Evolutionary conservation across 2,888 invertebrate genomes (phyloP).

Genomic region (Leptopterna dolabrata): DNA sequence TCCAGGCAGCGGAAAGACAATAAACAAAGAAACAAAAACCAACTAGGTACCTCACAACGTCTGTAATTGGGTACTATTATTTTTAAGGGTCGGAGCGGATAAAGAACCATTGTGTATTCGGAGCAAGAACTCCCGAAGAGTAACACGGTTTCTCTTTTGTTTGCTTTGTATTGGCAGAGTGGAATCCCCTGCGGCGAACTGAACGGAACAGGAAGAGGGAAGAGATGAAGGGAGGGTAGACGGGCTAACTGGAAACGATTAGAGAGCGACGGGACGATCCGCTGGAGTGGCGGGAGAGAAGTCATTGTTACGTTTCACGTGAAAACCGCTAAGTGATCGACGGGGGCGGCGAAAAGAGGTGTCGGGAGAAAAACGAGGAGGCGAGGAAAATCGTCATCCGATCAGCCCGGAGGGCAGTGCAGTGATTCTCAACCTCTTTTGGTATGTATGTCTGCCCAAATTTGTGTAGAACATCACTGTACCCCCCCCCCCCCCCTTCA

Average conservation of each 20-base stretch:
- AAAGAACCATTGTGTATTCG: conserved; percentile 19
- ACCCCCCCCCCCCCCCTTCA: no score
- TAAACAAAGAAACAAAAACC: conserved; percentile 15
- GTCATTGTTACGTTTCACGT: neutral
- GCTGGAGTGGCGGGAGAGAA: neutral
- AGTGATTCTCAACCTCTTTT: no score
- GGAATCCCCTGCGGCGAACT: neutral
- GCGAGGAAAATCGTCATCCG: neutral
- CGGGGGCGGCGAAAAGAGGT: neutral
- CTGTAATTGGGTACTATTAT: conserved; percentile 27
- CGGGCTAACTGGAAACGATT: conserved; percentile 23
- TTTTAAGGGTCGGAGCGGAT: conserved; percentile 15
- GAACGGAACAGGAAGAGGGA: neutral
- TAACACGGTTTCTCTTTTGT: conserved; percentile 17
- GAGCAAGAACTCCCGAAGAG: conserved; percentile 22
- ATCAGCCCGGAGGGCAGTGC: neutral
- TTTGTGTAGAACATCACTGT: no score
- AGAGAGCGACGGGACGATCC: neutral
- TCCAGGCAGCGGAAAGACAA: neutral
- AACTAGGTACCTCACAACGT: neutral
- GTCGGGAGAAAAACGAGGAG: neutral
- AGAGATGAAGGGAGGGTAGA: neutral
- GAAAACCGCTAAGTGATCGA: conserved; percentile 20
- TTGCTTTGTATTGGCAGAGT: conserved; percentile 20
- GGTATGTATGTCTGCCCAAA: no score